phyloP scores from a whole-genome alignment of 2,113 vertebrate genomes.

The Tamias sibiricus region DNA sequence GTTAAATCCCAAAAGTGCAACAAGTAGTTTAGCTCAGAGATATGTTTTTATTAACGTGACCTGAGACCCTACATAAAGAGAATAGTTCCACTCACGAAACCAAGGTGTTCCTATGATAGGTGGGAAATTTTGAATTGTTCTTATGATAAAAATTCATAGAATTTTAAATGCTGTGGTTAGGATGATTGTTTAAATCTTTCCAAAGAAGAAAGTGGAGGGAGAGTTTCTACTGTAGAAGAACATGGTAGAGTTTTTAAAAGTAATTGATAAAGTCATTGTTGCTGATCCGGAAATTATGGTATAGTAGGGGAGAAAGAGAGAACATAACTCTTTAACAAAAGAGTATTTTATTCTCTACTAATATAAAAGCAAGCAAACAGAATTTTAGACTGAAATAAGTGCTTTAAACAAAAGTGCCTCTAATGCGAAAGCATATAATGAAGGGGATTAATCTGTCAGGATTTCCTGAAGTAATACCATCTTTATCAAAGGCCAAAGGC shows the following conservation, averaged over 20 bases:
- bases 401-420: not conserved
- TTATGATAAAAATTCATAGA: not conserved
- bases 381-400: not conserved
- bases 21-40: not conserved
- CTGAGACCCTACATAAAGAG: not conserved
- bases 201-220: not conserved
- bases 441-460: not conserved
- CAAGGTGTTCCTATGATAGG: not conserved
- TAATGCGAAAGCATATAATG: not conserved
- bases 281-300: not conserved
- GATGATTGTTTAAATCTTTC: not conserved
- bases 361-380: not conserved
- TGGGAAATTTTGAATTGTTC: not conserved
- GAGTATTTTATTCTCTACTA: too few species aligned
- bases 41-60: not conserved
- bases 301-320: fast-evolving
- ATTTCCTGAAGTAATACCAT: not conserved
- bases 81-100: not conserved
- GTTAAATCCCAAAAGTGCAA: conserved; percentile 20
- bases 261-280: not conserved
- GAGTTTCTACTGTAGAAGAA: not conserved
- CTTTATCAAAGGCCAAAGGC: not conserved
- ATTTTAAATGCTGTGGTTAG: not conserved
- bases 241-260: not conserved
- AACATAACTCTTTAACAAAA: not conserved